These are phyloP conservation scores for Heteractis magnifica DNA, from an alignment of 92 coral and sea anemone genomes.

Conservation along the genomic window DNA sequence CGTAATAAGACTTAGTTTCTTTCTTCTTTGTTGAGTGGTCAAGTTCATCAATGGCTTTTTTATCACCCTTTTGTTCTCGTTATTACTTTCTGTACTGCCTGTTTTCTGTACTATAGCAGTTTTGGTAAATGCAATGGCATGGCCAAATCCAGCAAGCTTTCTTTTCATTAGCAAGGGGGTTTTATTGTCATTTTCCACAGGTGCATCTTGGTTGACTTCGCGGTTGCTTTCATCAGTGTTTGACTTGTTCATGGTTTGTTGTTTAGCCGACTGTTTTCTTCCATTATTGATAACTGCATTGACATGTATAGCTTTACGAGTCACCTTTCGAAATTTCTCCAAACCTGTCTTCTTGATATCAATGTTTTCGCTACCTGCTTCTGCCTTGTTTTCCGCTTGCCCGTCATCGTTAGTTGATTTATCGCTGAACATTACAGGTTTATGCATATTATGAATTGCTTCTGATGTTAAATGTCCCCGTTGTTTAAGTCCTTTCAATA, in stretches of 20 bases:
- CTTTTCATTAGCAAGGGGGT: not conserved
- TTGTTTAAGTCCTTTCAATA: slow-evolving; percentile 78
- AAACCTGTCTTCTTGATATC: slow-evolving; percentile 4
- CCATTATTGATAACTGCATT: slow-evolving; percentile 36
- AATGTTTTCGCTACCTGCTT: slow-evolving; percentile 1
- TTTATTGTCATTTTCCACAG: not conserved
- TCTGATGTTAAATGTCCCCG: slow-evolving; percentile 69
- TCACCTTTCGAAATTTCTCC: slow-evolving; percentile 45
- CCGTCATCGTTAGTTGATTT: slow-evolving; percentile 9
- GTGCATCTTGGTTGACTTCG: not conserved
- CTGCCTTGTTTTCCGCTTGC: not conserved
- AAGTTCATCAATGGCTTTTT: slow-evolving; percentile 28
- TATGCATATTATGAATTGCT: slow-evolving; percentile 83
- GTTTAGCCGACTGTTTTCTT: not conserved
- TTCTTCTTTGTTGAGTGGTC: slow-evolving; percentile 21
- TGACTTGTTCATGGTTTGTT: not conserved
- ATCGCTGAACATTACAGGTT: slow-evolving; percentile 51
- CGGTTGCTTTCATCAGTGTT: not conserved
- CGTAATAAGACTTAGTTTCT: slow-evolving; percentile 20
- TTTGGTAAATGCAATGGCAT: not conserved
- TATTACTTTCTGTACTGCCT: not conserved
- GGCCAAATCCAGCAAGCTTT: slow-evolving; percentile 8
- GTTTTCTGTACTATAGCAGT: not conserved
- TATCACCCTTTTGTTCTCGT: not conserved
- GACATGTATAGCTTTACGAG: slow-evolving; percentile 60